Conservation (phyloP, 2,113 vertebrate species). For the Thinocorus orbignyianus region DNA sequence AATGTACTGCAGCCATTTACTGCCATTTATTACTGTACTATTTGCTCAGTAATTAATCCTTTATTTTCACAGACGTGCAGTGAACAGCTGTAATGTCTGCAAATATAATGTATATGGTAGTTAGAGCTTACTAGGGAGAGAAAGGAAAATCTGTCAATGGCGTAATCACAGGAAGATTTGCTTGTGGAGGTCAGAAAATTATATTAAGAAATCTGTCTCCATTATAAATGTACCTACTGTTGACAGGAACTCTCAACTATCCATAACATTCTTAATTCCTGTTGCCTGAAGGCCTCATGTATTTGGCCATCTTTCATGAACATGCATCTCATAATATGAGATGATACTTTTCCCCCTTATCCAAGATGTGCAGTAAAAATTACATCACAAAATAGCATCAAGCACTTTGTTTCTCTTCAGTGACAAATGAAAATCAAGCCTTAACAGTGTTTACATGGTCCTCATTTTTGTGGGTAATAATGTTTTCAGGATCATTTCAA, state of each 20-base stretch:
- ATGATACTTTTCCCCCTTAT: background rate
- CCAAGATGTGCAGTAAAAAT: background rate
- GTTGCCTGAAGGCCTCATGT: background rate
- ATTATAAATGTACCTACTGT: background rate
- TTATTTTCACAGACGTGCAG: background rate
- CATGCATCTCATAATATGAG: background rate
- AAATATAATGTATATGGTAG: background rate
- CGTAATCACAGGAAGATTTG: background rate
- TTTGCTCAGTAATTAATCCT: conserved; percentile 9
- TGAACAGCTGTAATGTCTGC: background rate
- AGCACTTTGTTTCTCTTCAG: background rate
- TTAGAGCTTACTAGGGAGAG: background rate
- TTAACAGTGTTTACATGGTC: background rate
- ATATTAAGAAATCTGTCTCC: background rate
- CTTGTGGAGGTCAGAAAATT: background rate
- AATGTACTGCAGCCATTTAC: background rate
- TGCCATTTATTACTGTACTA: background rate
- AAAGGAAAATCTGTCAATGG: background rate
- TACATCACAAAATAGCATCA: background rate
- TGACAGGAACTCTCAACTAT: background rate
- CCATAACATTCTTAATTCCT: background rate
- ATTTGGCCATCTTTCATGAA: background rate
- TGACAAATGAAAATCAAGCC: background rate
- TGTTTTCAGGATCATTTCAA: background rate
- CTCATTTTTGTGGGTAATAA: background rate